These are phyloP conservation scores for Cotesia congregata DNA, from an alignment of 2,888 invertebrate species.

Conservation along the genomic window DNA sequence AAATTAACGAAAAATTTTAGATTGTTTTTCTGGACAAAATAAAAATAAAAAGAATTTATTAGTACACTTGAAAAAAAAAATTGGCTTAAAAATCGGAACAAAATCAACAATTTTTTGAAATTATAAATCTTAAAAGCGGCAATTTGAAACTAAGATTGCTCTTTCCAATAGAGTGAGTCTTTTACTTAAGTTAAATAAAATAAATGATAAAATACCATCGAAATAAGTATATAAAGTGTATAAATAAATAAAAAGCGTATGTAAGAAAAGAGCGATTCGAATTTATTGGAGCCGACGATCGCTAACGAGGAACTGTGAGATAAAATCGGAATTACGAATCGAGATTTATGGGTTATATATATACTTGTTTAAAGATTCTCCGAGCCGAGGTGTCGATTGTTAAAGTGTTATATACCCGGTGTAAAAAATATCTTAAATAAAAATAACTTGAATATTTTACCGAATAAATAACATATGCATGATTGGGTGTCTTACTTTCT, in stretches of 20 bases:
- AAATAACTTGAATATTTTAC: not conserved
- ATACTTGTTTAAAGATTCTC: conserved; percentile 18
- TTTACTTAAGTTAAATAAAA: too few species aligned
- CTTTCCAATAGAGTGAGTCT: too few species aligned
- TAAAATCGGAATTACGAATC: conserved; percentile 49
- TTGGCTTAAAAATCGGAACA: not conserved
- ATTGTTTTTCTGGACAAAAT: too few species aligned
- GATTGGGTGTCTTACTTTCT: not conserved
- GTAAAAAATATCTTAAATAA: not conserved
- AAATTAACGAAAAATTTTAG: too few species aligned
- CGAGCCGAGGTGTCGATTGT: conserved; percentile 11
- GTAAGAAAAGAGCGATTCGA: conserved; percentile 21
- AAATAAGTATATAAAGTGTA: conserved; percentile 7
- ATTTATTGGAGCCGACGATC: conserved; percentile 55
- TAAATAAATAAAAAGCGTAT: conserved; percentile 2
- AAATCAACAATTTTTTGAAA: not conserved
- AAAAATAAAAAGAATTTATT: too few species aligned
- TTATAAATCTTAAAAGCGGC: too few species aligned
- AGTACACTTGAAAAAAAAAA: not conserved
- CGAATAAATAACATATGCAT: not conserved
- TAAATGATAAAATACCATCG: not conserved
- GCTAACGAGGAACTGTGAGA: conserved; percentile 52
- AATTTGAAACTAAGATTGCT: too few species aligned
- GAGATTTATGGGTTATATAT: conserved; percentile 39
- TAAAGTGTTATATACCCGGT: not conserved